Conservation (phyloP, 2,797 vertebrate genomes). For the Labeo calbasu region DNA sequence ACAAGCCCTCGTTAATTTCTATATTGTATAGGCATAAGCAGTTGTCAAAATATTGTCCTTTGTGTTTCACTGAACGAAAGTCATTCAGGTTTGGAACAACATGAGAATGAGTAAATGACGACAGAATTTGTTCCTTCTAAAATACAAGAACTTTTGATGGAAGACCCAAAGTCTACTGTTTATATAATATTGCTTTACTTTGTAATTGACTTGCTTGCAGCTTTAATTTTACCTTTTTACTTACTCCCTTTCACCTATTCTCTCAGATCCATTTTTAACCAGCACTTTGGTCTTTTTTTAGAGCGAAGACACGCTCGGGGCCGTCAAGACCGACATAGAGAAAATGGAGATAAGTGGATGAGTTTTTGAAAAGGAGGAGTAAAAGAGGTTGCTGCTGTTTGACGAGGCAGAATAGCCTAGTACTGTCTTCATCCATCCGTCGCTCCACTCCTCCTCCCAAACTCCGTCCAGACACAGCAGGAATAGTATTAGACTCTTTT, state of each 20-base stretch:
- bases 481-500: slow-evolving; percentile 18
- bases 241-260: neutral
- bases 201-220: neutral
- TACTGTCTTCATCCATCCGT: slow-evolving; percentile 9
- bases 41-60: neutral
- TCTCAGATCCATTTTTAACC: slow-evolving; percentile 39
- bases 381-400: slow-evolving; percentile 45
- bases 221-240: slow-evolving; percentile 15
- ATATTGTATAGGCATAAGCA: neutral
- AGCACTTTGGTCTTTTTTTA: slow-evolving; percentile 58
- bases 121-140: neutral
- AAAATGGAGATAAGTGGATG: slow-evolving; percentile 2
- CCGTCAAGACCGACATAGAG: slow-evolving; percentile 73
- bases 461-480: slow-evolving; percentile 4
- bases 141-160: neutral
- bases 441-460: neutral
- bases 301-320: slow-evolving; percentile 75
- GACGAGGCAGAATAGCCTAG: slow-evolving; percentile 15
- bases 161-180: neutral
- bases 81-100: neutral
- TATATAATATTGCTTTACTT: neutral
- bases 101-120: neutral
- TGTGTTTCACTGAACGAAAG: neutral
- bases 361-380: slow-evolving; percentile 15
- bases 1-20: too few relatives aligned